A percentile compares a stretch with the other conserved stretches of the same genome.
These are phyloP conservation scores for Nemotelus nigrinus DNA, from an alignment of 2,888 invertebrate species.

Conservation along the genomic window DNA sequence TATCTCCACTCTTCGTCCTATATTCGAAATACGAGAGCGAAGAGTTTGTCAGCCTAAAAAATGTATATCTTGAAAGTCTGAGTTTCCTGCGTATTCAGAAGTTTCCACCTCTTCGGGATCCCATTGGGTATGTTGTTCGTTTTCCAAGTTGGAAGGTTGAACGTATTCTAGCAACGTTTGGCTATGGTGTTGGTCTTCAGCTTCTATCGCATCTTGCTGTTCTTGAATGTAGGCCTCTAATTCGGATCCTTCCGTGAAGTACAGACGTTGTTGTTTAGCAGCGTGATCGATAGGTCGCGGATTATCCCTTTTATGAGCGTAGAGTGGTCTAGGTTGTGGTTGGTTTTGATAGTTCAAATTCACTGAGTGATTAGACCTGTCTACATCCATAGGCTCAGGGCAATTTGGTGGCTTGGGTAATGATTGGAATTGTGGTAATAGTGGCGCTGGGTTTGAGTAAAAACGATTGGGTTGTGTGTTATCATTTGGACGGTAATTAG, in stretches of 20 bases:
- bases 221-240: not conserved
- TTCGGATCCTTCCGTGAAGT: slow-evolving; percentile 3
- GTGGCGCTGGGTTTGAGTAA: not conserved
- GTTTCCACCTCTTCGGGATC: slow-evolving; percentile 4
- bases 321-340: no score
- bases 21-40: slow-evolving; percentile 25
- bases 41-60: slow-evolving; percentile 37
- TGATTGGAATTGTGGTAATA: not conserved
- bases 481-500: not conserved
- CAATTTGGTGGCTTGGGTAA: not conserved
- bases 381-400: no score
- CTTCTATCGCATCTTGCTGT: not conserved
- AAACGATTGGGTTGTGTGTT: not conserved
- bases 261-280: not conserved
- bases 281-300: not conserved
- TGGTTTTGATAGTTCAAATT: not conserved
- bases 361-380: not conserved
- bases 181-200: slow-evolving; percentile 18
- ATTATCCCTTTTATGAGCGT: not conserved
- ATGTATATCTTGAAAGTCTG: slow-evolving; percentile 20
- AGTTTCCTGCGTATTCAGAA: not conserved
- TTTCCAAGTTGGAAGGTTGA: slow-evolving; percentile 2
- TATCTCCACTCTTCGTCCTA: slow-evolving; percentile 20
- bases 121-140: not conserved
- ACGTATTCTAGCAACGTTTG: slow-evolving; percentile 19